Base-by-base conservation (phyloP, 1,140 invertebrate species). In the Cydia strobilella region DNA sequence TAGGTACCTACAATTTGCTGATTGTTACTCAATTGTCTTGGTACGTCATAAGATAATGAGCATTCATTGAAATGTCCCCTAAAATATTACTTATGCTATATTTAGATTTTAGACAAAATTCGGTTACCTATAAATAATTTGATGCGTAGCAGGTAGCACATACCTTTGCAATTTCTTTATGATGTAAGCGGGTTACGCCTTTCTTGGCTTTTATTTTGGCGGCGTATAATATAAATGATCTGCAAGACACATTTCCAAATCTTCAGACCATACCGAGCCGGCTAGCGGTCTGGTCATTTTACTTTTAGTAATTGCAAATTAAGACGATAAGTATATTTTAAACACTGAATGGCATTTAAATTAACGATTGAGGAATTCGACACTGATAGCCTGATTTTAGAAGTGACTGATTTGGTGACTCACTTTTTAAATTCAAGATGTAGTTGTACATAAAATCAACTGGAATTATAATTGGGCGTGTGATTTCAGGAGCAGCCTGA, bases 401-500 rank as follows among this genome's bases (percentile, higher is more conserved):
- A 69, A 69, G 27, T 69, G 54, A 59, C 20, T 18, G 65, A 69
- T 35, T 39, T 23, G 65, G 65, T 69, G 27, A 69, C 15, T 69
- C 15, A 10, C 31, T 18, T 31, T 39, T 35, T 51, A 1, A 25
- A 54, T 54, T 1, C 35, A 39, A 39, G 20, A 5, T 25, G 13
- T 62, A 31, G 3, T 69, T 18, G 12, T 9, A 42, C 0, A 69
- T 12, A 13, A 3, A 9, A 59, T 20, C 9, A 59, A 20, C 9
- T 39, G n/a, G 4, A 39, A 4, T 42, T 69, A 23, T 39, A 20
- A 39, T 35, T 69, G n/a, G 6, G 48, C 73, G 1, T 15, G 12
- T 10, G 63, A 59, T 84, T 89, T 79, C 71, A 93, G 91, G 89
- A 91, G 74, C 79, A 85, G 75, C 75, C 78, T 48, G 90, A 90